A percentile compares a stretch with the other conserved stretches of the same genome.
phyloP scores from a whole-genome alignment of 2,797 vertebrate genomes.

The Spheniscus humboldti region DNA sequence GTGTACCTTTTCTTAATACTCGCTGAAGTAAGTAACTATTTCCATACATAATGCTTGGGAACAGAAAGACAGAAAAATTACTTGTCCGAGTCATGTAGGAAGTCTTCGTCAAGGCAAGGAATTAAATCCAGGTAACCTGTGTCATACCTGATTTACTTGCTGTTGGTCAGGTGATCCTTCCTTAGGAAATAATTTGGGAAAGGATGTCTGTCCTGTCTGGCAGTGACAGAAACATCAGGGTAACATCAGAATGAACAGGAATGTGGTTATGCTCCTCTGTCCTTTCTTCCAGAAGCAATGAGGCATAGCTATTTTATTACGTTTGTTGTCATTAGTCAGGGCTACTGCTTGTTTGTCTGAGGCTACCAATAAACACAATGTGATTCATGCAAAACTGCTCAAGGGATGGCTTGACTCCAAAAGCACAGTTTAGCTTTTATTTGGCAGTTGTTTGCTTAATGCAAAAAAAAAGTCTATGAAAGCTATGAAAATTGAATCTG shows the following conservation, averaged over 20 bases:
- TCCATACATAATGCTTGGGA: neutral
- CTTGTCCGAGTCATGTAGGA: neutral
- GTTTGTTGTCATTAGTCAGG: constrained; percentile 16
- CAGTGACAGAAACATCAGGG: neutral
- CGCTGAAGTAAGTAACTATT: neutral
- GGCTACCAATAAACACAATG: constrained; percentile 15
- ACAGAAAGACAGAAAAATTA: neutral
- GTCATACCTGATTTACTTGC: neutral
- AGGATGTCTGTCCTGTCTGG: neutral
- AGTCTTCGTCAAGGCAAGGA: neutral
- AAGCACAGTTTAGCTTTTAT: constrained; percentile 47
- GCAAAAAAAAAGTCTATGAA: constrained; percentile 54
- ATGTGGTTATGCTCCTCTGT: neutral
- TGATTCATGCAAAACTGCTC: constrained; percentile 25
- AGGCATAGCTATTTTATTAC: neutral
- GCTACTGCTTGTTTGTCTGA: constrained; percentile 43
- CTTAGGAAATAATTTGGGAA: neutral
- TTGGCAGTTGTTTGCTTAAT: constrained; percentile 49
- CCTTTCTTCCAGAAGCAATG: neutral
- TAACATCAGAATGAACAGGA: neutral
- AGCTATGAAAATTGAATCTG: constrained; percentile 52
- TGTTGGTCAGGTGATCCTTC: neutral
- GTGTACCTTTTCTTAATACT: neutral
- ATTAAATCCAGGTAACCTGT: neutral
- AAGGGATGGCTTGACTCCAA: constrained; percentile 17